Evolutionary conservation across 2,888 invertebrate genomes (phyloP).

Genomic region (Chironomus tentans): DNA sequence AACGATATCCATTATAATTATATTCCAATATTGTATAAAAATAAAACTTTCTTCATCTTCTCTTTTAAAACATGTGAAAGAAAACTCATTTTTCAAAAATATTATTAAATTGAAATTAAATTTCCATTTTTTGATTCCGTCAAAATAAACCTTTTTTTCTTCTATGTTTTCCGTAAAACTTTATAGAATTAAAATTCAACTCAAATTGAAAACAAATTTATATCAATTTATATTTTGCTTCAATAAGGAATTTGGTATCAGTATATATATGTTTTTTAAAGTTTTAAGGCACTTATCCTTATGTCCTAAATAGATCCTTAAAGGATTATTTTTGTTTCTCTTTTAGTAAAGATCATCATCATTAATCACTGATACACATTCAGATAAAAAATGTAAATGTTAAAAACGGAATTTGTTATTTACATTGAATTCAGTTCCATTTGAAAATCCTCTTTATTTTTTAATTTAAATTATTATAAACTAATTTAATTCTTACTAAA

Average conservation of each 20-base stretch:
- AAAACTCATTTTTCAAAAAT: not conserved
- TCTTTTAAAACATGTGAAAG: not conserved
- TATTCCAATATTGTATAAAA: not conserved
- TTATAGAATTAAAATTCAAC: too few species aligned
- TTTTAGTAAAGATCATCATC: not conserved
- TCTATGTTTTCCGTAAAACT: too few species aligned
- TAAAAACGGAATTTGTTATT: not conserved
- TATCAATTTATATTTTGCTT: not conserved
- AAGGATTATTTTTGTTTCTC: not conserved
- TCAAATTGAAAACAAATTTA: too few species aligned
- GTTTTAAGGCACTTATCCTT: not conserved
- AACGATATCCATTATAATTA: too few species aligned
- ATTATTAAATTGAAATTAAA: not conserved
- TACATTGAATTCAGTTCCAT: too few species aligned
- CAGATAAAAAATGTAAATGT: not conserved
- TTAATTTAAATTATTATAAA: too few species aligned
- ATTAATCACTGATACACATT: not conserved
- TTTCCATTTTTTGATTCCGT: not conserved
- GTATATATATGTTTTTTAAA: not conserved
- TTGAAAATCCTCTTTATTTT: too few species aligned
- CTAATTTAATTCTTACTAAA: too few species aligned
- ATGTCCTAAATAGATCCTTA: not conserved
- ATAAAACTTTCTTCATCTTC: not conserved
- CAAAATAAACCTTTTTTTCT: not conserved
- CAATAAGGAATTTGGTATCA: not conserved